These are phyloP conservation scores for Biston betularia DNA, from an alignment of 2,888 invertebrate genomes.

Conservation along the genomic window DNA sequence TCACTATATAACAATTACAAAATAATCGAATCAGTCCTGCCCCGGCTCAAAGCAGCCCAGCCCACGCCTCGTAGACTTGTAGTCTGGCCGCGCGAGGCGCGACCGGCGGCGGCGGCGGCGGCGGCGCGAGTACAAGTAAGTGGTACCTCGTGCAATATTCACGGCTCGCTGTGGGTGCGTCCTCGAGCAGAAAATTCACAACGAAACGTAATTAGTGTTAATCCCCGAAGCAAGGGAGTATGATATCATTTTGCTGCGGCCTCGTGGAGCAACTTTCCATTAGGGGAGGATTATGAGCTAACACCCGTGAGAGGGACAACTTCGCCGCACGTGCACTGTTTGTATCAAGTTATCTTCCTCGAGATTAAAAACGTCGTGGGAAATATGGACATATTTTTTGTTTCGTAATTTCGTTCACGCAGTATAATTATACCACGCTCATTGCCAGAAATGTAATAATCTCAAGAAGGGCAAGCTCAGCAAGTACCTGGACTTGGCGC, in stretches of 20 bases:
- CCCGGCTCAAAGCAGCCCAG: no score
- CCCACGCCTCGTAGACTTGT: no score
- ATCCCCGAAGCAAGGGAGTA: conserved; percentile 47
- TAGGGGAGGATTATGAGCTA: conserved; percentile 45
- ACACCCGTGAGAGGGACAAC: conserved; percentile 43
- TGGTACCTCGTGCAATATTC: conserved; percentile 21
- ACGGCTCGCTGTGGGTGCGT: conserved; percentile 41
- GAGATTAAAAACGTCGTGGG: conserved; percentile 11
- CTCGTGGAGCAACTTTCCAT: conserved; percentile 45
- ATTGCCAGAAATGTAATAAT: no score
- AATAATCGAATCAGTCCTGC: no score
- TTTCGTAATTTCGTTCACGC: no score
- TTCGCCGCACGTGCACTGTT: conserved; percentile 23
- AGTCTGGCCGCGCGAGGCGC: no score
- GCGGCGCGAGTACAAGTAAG: no score
- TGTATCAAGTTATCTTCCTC: background rate
- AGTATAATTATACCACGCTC: no score
- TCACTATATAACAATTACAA: no score
- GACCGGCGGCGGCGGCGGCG: no score
- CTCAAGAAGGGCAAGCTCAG: no score
- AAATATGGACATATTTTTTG: background rate
- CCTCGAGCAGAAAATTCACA: conserved; percentile 63
- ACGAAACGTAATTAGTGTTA: conserved; percentile 67
- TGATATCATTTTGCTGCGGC: conserved; percentile 42
- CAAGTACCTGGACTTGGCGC: no score